Evolutionary conservation across 2,888 invertebrate genomes (phyloP).

Genomic region (Poecilus cupreus): DNA sequence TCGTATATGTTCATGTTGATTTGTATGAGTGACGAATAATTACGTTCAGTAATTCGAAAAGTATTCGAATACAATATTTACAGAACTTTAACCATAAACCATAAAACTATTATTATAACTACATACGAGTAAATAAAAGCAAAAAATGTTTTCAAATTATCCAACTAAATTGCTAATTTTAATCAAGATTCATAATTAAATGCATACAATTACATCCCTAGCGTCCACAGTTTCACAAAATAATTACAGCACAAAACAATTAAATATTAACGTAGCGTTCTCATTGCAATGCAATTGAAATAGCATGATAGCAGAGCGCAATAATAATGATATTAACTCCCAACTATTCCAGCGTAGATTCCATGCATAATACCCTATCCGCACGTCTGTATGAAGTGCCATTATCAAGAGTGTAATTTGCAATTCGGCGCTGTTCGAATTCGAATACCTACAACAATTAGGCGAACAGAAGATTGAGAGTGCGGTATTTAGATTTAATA

Average conservation of each 20-base stretch:
- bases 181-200: background rate
- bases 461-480: background rate
- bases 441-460: background rate
- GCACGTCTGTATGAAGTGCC: background rate
- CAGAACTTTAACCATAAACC: background rate
- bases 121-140: too few relatives aligned
- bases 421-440: background rate
- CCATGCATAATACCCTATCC: constrained; percentile 2
- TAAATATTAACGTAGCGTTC: background rate
- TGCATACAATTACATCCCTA: background rate
- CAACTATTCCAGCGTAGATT: background rate
- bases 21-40: too few relatives aligned
- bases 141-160: too few relatives aligned
- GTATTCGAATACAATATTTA: too few relatives aligned
- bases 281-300: background rate
- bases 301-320: background rate
- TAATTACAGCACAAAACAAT: background rate
- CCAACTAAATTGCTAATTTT: too few relatives aligned
- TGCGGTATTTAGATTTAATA: constrained; percentile 29
- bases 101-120: too few relatives aligned
- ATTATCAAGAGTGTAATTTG: constrained; percentile 1
- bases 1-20: too few relatives aligned
- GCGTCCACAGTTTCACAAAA: background rate
- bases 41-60: too few relatives aligned
- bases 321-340: background rate